Percentiles rank a stretch among this genome's conserved stretches.
phyloP scores from a whole-genome alignment of 2,888 invertebrate species.

The Pyralis farinalis region DNA sequence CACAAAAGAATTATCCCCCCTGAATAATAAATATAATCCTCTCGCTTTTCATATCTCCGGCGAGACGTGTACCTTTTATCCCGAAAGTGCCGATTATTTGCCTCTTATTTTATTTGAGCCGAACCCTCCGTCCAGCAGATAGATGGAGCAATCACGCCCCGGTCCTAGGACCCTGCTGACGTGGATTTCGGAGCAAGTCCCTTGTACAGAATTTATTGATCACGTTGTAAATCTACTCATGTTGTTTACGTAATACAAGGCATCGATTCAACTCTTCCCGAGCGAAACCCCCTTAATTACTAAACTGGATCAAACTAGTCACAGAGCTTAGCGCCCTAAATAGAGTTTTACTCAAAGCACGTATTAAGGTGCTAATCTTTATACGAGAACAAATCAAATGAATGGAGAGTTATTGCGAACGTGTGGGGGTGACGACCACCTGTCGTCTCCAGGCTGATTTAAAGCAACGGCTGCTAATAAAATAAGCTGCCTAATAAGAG shows the following conservation, averaged over 20 bases:
- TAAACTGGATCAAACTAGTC: slow-evolving; percentile 29
- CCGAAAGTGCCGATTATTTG: slow-evolving; percentile 44
- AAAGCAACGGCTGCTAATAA: slow-evolving; percentile 44
- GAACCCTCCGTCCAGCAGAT: slow-evolving; percentile 53
- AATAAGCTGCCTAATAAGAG: slow-evolving; percentile 49
- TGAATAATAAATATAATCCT: slow-evolving; percentile 13
- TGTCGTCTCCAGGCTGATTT: slow-evolving; percentile 43
- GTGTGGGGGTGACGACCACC: slow-evolving; percentile 49
- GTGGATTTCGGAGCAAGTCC: slow-evolving; percentile 49
- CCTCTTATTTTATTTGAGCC: slow-evolving; percentile 60
- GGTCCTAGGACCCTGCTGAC: slow-evolving; percentile 63
- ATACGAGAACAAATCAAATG: slow-evolving; percentile 40
- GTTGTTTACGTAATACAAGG: slow-evolving; percentile 50
- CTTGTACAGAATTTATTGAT: slow-evolving; percentile 67
- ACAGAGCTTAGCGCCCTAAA: slow-evolving; percentile 21
- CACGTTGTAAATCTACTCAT: slow-evolving; percentile 58
- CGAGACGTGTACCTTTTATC: slow-evolving; percentile 27
- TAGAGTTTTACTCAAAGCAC: slow-evolving; percentile 24
- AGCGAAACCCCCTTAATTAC: slow-evolving; percentile 24
- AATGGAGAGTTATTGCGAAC: slow-evolving; percentile 43
- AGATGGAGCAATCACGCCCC: slow-evolving; percentile 70
- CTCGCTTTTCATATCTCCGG: slow-evolving; percentile 20
- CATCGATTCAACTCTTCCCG: slow-evolving; percentile 17
- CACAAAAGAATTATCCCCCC: slow-evolving; percentile 11
- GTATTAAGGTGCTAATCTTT: slow-evolving; percentile 39